Percentiles rank a stretch among this genome's conserved stretches.
Evolutionary conservation across 2,888 invertebrate genomes (phyloP).

Genomic region (Tortrix viridana): DNA sequence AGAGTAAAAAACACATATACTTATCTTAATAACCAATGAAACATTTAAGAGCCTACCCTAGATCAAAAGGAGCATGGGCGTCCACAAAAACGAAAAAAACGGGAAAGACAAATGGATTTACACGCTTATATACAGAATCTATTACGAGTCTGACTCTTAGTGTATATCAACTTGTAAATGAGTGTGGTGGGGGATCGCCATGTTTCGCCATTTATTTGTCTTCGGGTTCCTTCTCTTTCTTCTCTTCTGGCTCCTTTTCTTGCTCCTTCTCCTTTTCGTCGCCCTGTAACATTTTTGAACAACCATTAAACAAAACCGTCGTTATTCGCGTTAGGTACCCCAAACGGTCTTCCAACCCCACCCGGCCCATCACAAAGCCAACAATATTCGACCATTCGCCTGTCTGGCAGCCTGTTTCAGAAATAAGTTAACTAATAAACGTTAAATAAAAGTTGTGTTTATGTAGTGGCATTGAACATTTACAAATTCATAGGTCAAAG

Average conservation of each 20-base stretch:
- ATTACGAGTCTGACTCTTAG: constrained; percentile 71
- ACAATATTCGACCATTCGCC: too few species aligned
- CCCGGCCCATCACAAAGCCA: too few species aligned
- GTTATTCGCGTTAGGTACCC: too few species aligned
- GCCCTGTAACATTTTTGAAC: constrained; percentile 80
- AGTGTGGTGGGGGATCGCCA: constrained; percentile 44
- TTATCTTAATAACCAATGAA: constrained; percentile 43
- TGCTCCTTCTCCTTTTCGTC: constrained; percentile 89
- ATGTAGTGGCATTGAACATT: too few species aligned
- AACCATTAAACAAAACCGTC: too few species aligned
- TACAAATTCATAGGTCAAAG: too few species aligned
- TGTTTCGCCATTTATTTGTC: constrained; percentile 44
- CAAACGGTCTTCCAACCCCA: too few species aligned
- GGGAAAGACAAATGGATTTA: constrained; percentile 83
- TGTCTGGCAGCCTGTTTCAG: too few species aligned
- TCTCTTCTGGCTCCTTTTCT: constrained; percentile 87
- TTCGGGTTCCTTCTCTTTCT: constrained; percentile 86
- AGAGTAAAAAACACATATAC: constrained; percentile 49
- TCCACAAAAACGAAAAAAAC: constrained; percentile 62
- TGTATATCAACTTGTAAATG: constrained; percentile 58
- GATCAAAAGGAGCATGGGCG: constrained; percentile 53
- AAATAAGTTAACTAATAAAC: too few species aligned
- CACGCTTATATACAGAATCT: constrained; percentile 74
- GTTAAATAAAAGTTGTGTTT: too few species aligned
- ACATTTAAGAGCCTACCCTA: constrained; percentile 50